Evolutionary conservation across 2,797 vertebrate species (phyloP).

Genomic region (Passerculus sandwichensis): DNA sequence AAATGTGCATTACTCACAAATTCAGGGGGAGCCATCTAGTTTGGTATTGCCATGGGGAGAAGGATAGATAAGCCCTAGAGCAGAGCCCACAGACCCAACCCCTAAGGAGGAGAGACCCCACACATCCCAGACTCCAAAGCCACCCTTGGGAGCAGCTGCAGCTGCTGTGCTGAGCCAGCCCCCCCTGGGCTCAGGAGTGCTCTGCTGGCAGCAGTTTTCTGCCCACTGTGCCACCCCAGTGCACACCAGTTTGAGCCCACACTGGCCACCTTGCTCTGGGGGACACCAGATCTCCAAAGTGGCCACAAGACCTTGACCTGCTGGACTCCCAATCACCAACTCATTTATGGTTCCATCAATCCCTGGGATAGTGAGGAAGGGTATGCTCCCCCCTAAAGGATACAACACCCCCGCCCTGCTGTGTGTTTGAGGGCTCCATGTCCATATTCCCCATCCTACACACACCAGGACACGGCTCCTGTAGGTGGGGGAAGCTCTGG

Average conservation of each 20-base stretch:
- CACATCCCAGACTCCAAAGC: not conserved
- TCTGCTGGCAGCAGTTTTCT: not conserved
- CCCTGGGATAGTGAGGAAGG: not conserved
- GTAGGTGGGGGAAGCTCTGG: not conserved
- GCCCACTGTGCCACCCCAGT: not conserved
- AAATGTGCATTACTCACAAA: not conserved
- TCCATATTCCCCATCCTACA: not conserved
- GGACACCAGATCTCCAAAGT: not conserved
- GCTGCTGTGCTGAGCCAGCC: not conserved
- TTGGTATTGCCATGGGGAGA: not conserved
- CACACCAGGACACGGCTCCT: accelerated
- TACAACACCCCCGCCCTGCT: not conserved
- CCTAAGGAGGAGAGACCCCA: not conserved
- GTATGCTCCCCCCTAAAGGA: not conserved
- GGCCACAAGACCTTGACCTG: not conserved
- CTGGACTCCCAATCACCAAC: not conserved
- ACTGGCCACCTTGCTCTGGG: not conserved
- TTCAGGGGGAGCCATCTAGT: not conserved
- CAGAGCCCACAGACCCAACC: not conserved
- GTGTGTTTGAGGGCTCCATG: not conserved
- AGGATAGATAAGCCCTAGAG: not conserved
- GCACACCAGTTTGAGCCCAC: not conserved
- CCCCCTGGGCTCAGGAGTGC: not conserved
- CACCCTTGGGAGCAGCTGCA: not conserved
- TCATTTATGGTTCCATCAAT: too few species aligned